Evolutionary conservation across 2,888 invertebrate species (phyloP).

Genomic region (Drosophila hawaiiensis): DNA sequence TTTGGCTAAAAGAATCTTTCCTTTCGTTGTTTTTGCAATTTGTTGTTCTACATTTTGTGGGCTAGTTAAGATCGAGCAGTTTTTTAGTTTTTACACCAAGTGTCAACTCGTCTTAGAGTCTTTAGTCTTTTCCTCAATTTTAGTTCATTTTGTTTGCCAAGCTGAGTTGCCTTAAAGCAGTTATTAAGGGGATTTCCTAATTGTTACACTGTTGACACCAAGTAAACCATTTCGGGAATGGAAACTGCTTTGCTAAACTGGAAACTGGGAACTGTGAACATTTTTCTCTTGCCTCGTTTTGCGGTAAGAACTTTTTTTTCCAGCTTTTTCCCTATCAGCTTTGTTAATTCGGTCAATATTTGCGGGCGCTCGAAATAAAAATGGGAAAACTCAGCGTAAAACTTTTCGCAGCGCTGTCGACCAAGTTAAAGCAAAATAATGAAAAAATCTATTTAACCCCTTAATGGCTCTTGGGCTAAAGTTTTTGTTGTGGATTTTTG

Average conservation of each 20-base stretch:
- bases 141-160: background rate
- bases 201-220: conserved; percentile 54
- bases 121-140: background rate
- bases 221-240: conserved; percentile 39
- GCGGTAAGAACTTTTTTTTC: conserved; percentile 58
- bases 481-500: conserved; percentile 29
- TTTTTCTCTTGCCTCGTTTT: conserved; percentile 61
- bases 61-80: conserved; percentile 5
- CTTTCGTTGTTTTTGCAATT: conserved; percentile 36
- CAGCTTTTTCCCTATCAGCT: conserved; percentile 49
- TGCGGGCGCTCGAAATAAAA: conserved; percentile 82
- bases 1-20: conserved; percentile 21
- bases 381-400: conserved; percentile 76
- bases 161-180: conserved; percentile 14
- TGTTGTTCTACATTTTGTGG: conserved; percentile 32
- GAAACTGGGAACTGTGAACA: conserved; percentile 22
- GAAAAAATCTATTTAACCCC: conserved; percentile 77
- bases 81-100: background rate
- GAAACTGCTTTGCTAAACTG: conserved; percentile 16
- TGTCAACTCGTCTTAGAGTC: background rate
- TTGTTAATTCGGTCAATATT: conserved; percentile 83
- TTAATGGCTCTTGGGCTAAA: conserved; percentile 72
- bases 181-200: conserved; percentile 31
- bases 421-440: conserved; percentile 54
- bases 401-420: conserved; percentile 64